These are phyloP conservation scores for Petroica traversi DNA, from an alignment of 2,113 vertebrate species.

Conservation along the genomic window DNA sequence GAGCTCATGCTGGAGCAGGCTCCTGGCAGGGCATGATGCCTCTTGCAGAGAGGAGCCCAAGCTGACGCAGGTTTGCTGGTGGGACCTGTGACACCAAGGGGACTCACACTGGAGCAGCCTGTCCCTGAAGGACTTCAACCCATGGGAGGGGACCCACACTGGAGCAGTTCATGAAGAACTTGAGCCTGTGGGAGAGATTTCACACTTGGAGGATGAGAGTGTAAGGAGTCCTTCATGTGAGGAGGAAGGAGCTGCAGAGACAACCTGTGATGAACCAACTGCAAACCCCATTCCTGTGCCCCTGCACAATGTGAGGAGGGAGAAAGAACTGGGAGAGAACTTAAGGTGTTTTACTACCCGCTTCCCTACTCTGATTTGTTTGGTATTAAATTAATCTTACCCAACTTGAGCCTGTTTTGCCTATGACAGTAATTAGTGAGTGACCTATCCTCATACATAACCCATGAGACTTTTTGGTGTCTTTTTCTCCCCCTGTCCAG, in stretches of 20 bases:
- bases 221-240: background rate
- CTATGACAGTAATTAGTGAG: background rate
- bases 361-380: background rate
- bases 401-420: background rate
- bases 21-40: background rate
- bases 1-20: background rate
- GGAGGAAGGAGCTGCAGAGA: background rate
- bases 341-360: background rate
- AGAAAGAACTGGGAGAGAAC: background rate
- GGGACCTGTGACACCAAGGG: background rate
- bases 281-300: background rate
- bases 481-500: background rate
- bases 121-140: too few species aligned
- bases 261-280: fast-evolving
- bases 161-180: background rate
- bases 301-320: background rate
- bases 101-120: background rate
- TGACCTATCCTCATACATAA: background rate
- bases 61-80: background rate
- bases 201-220: fast-evolving
- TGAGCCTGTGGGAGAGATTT: background rate
- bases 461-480: fast-evolving
- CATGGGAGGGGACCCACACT: background rate
- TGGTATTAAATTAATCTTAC: background rate
- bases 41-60: background rate